Percentiles rank a stretch among this genome's conserved stretches.
These are phyloP conservation scores for Bubo bubo DNA, from an alignment of 2,113 vertebrate genomes.

Conservation along the genomic window DNA sequence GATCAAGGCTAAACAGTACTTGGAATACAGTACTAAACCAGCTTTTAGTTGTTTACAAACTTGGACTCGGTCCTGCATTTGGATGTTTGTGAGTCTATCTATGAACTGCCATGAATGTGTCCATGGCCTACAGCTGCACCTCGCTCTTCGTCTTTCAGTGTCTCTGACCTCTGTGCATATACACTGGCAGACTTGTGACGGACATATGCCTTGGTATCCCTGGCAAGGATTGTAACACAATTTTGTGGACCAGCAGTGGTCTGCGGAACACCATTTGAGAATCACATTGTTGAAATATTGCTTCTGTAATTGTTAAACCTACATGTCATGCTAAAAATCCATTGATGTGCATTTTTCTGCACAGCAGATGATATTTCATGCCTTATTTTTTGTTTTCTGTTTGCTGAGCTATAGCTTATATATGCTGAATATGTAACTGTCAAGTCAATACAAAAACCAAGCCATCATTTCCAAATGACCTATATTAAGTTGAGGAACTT, in stretches of 20 bases:
- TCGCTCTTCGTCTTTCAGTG: neutral
- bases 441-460: neutral
- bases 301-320: neutral
- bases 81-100: neutral
- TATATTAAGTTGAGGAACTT: neutral
- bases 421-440: neutral
- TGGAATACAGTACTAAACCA: neutral
- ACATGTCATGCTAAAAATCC: neutral
- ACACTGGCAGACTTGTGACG: fast-evolving
- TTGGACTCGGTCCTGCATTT: neutral
- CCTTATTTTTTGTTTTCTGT: neutral
- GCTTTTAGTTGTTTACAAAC: neutral
- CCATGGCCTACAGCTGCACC: neutral
- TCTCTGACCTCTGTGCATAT: neutral
- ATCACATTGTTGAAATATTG: neutral
- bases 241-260: neutral
- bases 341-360: neutral
- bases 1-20: neutral
- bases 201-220: neutral
- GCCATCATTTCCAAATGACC: neutral
- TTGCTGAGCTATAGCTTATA: neutral
- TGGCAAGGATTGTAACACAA: neutral
- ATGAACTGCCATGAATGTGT: neutral
- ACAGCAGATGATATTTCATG: neutral
- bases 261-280: neutral